Conservation (phyloP, 2,797 vertebrate genomes). For the Eospalax fontanierii region DNA sequence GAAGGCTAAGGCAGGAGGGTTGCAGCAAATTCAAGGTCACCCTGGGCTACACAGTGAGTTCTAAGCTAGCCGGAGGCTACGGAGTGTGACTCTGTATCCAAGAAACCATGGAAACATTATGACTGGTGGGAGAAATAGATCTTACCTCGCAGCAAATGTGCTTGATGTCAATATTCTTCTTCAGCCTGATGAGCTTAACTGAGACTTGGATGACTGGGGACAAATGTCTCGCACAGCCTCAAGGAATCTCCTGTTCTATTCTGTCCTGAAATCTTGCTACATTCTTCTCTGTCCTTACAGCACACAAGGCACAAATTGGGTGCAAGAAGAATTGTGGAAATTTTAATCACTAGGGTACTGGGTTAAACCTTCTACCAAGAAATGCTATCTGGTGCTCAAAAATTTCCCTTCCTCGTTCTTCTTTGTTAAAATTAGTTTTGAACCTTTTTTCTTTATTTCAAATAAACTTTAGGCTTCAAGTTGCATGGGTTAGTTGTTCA, state of each 20-base stretch:
- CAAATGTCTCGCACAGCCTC: no score
- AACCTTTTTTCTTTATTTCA: neutral
- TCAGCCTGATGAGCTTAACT: accelerated
- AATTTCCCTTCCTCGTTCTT: neutral
- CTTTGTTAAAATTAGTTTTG: constrained; percentile 22
- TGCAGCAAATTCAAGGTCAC: neutral
- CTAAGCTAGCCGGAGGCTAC: neutral
- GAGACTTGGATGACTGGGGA: neutral
- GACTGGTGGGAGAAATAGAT: no score
- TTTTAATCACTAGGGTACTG: neutral
- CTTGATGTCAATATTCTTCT: accelerated
- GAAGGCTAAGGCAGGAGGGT: neutral
- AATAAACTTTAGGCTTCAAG: neutral
- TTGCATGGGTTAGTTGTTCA: neutral
- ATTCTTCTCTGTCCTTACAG: neutral
- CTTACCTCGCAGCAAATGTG: neutral
- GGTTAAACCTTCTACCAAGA: neutral
- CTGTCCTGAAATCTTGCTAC: neutral
- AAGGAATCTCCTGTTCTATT: no score
- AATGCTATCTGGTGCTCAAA: neutral
- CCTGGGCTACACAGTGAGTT: neutral
- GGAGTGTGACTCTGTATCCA: neutral
- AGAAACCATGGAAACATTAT: neutral
- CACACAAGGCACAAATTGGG: neutral
- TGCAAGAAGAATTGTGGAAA: neutral